Base-by-base conservation (phyloP, 23 tunicate species). In the Styela clava region DNA sequence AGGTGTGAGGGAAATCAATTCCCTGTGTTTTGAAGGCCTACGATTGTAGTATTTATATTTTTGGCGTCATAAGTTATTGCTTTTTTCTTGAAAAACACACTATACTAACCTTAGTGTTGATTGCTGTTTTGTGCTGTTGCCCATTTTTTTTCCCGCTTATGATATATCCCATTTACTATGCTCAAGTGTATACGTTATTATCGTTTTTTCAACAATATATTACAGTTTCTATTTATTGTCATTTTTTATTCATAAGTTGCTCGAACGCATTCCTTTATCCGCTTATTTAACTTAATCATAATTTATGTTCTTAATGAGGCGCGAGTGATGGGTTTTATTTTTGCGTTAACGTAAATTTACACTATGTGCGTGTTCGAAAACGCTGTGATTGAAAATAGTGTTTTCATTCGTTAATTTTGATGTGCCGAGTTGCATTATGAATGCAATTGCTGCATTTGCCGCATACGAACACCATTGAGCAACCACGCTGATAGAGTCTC, bases 131-230 rank as follows among this genome's bases (percentile, higher is more conserved):
- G 12, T 44, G 56, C 56, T 44, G 56, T 5, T 44, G 56, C 56
- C 56, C 56, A 5, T 44, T 44, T 44, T 44, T 44, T 44, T 44
- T 12, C 9, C 56, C 12, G 7, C 56, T 44, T 7, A 44, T 44
- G 56, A 5, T 44, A 12, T 44, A 33, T 76, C 81, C 16, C 65
- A 33, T 56, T 67, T 67, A 25, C 2, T 67, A 67, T 67, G 71
- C 31, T 67, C 81, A 76, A 71, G 77, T 76, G 81, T 76, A 76
- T 35, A 44, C 35, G 65, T 33, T 76, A 76, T 76, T 76, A 76
- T 56, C 37, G 65, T 76, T 76, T 44, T 76, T 52, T 76, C 81
- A 52, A 76, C 81, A 76, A 33, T 76, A 52, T 76, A 76, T 76
- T 76, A 67, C 31, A 67, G 31, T 27, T 27, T 67, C 22, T 67